Conservation (phyloP, 1,140 invertebrate species). For the Aporrectodea caliginosa region DNA sequence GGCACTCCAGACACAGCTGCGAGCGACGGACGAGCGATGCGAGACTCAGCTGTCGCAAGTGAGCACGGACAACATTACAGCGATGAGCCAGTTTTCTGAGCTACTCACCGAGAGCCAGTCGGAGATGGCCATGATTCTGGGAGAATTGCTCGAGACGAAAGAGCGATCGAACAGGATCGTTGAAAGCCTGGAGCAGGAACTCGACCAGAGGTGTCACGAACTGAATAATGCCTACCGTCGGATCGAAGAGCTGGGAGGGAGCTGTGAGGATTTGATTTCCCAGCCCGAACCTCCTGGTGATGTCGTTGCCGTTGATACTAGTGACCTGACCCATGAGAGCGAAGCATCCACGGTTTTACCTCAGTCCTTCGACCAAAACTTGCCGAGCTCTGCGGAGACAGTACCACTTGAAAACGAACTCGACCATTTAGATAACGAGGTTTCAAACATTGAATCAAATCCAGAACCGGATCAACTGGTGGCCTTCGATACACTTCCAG, state of each 20-base stretch:
- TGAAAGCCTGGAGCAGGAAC: neutral
- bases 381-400: too few relatives aligned
- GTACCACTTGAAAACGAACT: too few relatives aligned
- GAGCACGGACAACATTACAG: constrained; percentile 2
- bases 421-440: too few relatives aligned
- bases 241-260: neutral
- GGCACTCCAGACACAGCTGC: constrained; percentile 8
- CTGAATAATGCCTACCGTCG: neutral
- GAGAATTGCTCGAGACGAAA: constrained; percentile 13
- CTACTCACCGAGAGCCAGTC: constrained; percentile 15
- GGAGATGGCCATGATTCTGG: constrained; percentile 11
- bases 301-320: too few relatives aligned
- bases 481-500: too few relatives aligned
- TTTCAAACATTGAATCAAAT: too few relatives aligned
- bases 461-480: too few relatives aligned
- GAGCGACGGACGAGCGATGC: constrained; percentile 3
- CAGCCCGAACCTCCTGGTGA: too few relatives aligned
- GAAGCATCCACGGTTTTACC: too few relatives aligned
- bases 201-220: neutral
- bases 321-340: too few relatives aligned
- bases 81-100: constrained; percentile 9
- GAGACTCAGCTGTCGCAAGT: constrained; percentile 4
- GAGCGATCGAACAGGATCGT: constrained; percentile 11
- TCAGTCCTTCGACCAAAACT: too few relatives aligned
- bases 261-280: too few relatives aligned